phyloP scores from a whole-genome alignment of 2,797 vertebrate genomes.

The Pelochelys cantorii region DNA sequence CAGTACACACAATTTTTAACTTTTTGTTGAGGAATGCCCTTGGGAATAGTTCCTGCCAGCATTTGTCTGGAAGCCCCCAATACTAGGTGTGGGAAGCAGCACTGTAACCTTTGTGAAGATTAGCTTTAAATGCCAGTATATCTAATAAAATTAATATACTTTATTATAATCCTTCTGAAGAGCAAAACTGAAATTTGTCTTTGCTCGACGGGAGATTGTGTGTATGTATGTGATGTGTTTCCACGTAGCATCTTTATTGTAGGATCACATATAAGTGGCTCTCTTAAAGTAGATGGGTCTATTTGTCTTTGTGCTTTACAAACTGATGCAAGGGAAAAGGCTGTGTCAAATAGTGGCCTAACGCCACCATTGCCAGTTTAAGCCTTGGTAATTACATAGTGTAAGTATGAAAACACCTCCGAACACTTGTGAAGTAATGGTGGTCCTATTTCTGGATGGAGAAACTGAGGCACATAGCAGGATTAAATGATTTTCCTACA shows the following conservation, averaged over 20 bases:
- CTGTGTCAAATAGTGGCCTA: not conserved
- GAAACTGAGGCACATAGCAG: not conserved
- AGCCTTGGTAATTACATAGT: rapidly evolving
- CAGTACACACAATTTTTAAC: too few relatives aligned
- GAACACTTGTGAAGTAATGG: not conserved
- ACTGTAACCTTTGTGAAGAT: not conserved
- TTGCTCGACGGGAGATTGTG: not conserved
- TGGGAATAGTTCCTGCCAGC: not conserved
- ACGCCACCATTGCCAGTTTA: rapidly evolving
- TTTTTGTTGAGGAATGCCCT: too few relatives aligned
- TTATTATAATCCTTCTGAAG: rapidly evolving
- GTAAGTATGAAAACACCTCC: not conserved
- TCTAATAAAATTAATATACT: not conserved
- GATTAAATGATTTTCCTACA: not conserved
- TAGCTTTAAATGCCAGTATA: rapidly evolving
- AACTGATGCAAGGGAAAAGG: not conserved
- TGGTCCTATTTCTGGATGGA: not conserved
- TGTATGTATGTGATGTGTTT: not conserved
- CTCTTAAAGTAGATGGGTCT: not conserved
- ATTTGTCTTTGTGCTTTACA: not conserved
- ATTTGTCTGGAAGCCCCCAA: rapidly evolving
- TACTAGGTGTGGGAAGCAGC: not conserved
- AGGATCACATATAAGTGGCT: not conserved
- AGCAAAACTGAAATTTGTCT: not conserved
- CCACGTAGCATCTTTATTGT: not conserved